Base-by-base conservation (phyloP, 2,113 vertebrate genomes). In the Brachyhypopomus gauderio region DNA sequence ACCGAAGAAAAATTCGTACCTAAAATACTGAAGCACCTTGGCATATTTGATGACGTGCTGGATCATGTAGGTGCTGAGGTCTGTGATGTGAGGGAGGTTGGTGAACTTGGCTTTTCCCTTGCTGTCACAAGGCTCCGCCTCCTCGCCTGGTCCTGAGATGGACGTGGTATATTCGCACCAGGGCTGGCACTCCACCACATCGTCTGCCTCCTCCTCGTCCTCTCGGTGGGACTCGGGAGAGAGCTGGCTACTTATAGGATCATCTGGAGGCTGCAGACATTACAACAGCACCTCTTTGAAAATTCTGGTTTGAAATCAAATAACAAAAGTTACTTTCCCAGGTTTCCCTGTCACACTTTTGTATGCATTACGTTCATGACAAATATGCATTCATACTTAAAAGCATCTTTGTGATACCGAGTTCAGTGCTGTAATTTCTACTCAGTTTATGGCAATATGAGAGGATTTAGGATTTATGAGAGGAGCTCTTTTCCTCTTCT, bases 11-110 rank as follows among this genome's bases (percentile, higher is more conserved):
- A n/a, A n/a, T 30, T 30, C 83, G 76, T 83, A 94, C 93, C 92
- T 91, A 86, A 94, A 94, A 58, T 77, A 66, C 36, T 85, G 81
- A 41, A 93, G 87, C 64, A 88, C 84, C 80, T 94, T 94, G 85
- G 93, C 91, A 66, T 92, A 94, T 83, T 90, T 86, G 84, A 94
- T 94, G 80, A 94, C 55, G 17, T 92, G 92, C 87, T 92, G 92
- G 81, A 94, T 92, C 92, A 93, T 91, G 84, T 92, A 92, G 36
- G 93, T 94, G 52, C 89, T 84, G 60, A 93, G 78, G 75, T 94
- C 93, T 2, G 90, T 88, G 0, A 94, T 82, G 69, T 94, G 93
- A 9, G 93, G 92, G 60, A 94, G 85, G 63, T 90, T 74, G 25
- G 90, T 90, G 25, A 91, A 92, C 79, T 86, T 34, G 7, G 3